These are phyloP conservation scores for Chaenogobius annularis DNA, from an alignment of 2,113 vertebrate species.

Conservation along the genomic window DNA sequence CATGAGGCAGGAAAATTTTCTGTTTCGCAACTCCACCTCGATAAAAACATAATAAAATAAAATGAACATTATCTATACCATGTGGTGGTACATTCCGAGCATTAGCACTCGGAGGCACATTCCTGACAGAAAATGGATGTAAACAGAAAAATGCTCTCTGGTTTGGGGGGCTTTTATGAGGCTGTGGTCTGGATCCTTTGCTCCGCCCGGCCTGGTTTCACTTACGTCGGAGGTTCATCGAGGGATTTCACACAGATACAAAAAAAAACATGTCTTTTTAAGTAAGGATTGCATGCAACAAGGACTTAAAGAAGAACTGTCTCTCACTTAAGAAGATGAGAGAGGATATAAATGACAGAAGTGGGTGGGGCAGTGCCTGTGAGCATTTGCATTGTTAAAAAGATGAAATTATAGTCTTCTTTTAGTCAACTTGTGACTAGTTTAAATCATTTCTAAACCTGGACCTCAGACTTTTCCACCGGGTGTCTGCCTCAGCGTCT, in stretches of 20 bases:
- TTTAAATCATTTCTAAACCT: conserved; percentile 5
- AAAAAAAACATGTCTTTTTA: neutral
- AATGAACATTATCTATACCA: conserved; percentile 18
- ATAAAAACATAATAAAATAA: conserved; percentile 38
- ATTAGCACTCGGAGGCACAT: conserved; percentile 51
- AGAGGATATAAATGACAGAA: neutral
- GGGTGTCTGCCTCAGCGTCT: conserved; percentile 22
- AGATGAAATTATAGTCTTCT: neutral
- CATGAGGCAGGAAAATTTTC: neutral
- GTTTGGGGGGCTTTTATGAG: conserved; percentile 46
- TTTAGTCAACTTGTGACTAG: neutral
- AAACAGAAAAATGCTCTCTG: conserved; percentile 38
- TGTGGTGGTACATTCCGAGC: conserved; percentile 55
- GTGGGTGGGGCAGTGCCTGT: too few species aligned
- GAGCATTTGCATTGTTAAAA: too few species aligned
- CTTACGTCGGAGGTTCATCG: conserved; percentile 19
- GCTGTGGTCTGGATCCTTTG: conserved; percentile 53
- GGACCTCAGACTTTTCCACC: conserved; percentile 25
- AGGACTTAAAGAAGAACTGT: conserved; percentile 7
- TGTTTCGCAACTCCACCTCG: conserved; percentile 45
- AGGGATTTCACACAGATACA: conserved; percentile 14
- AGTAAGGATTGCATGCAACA: conserved; percentile 3
- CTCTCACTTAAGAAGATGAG: conserved; percentile 6
- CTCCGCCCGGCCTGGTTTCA: conserved; percentile 38
- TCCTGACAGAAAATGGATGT: conserved; percentile 55